Base-by-base conservation (phyloP, 2,113 vertebrate species). In the Nettapus auritus region DNA sequence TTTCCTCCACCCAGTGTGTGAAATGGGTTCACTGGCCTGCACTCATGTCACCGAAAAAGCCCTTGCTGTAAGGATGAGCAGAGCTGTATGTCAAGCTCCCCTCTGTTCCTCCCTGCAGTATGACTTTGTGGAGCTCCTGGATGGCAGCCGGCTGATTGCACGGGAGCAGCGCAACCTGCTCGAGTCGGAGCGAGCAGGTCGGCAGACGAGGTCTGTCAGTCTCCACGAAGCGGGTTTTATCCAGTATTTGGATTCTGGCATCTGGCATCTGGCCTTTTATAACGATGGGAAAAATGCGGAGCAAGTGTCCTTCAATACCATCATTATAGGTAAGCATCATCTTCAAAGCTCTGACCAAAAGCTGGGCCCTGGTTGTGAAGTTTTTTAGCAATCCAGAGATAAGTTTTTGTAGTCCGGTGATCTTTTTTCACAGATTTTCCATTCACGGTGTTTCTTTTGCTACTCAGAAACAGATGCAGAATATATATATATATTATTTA, bases 211-310 rank as follows among this genome's bases (percentile, higher is more conserved):
- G 52, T 98, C 98, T 8, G 96, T 99, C 96, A 98, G 98, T 29
- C 97, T 99, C 55, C 99, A 99, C 7, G 99, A 99, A 91, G 99
- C 99, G 3, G 99, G 99, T 59, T 99, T 99, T 89, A 99, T 99
- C 96, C 99, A 99, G 98, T 99, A 99, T 97, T 97, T 99, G 96
- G 99, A 99, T 90, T 98, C 98, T 1, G 99, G 99, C 25, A 99
- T 99, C 97, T 99, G 99, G 99, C 99, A 99, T 93, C 97, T 99
- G 97, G 99, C 99, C 36, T 99, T 99, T 97, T 99, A 99, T 90
- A 99, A 99, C 3, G 99, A 99, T 26, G 99, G 99, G 42, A 99
- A 99, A 63, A 99, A 97, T n/a, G 52, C 98, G 13, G 99, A 99
- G 94, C 97, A 98, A 3, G 99, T 99, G 97, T 99, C 99, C 84